phyloP scores from a whole-genome alignment of 2,888 invertebrate genomes.

The Caenorhabditis sp. region DNA sequence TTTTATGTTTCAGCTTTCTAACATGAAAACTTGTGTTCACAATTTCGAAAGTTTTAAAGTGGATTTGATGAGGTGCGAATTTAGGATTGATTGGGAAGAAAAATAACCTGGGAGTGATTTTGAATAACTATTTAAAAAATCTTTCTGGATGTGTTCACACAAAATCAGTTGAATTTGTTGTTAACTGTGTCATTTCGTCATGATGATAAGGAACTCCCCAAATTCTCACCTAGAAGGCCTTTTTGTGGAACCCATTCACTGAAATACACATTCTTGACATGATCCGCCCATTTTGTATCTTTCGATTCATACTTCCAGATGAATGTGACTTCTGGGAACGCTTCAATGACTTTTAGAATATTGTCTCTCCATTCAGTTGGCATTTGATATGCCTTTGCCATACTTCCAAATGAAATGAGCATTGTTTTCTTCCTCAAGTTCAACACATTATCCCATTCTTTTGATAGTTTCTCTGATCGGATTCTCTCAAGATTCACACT shows the following conservation, averaged over 20 bases:
- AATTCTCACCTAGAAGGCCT: slow-evolving; percentile 21
- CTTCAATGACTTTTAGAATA: slow-evolving; percentile 15
- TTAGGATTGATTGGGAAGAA: too few relatives aligned
- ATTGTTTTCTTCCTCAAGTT: slow-evolving; percentile 5
- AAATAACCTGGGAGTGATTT: too few relatives aligned
- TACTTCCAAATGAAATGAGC: slow-evolving; percentile 32
- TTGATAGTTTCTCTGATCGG: slow-evolving; percentile 1
- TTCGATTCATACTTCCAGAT: slow-evolving; percentile 39
- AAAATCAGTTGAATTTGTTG: too few relatives aligned
- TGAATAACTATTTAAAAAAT: too few relatives aligned
- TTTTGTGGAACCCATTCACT: slow-evolving; percentile 35
- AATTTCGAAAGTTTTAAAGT: too few relatives aligned
- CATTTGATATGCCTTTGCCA: slow-evolving; percentile 19
- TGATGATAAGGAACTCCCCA: too few relatives aligned
- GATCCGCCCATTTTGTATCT: slow-evolving; percentile 11
- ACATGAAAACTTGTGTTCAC: too few relatives aligned
- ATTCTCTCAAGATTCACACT: slow-evolving; percentile 26
- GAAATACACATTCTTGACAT: slow-evolving; percentile 21
- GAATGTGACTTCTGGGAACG: slow-evolving; percentile 28
- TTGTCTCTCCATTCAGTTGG: slow-evolving; percentile 12
- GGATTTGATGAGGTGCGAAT: too few relatives aligned
- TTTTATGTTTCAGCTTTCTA: too few relatives aligned
- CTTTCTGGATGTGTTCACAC: too few relatives aligned
- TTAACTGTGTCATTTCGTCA: too few relatives aligned
- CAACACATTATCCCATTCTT: slow-evolving; percentile 15